These are phyloP conservation scores for Champsocephalus gunnari DNA, from an alignment of 2,797 vertebrate species.

Conservation along the genomic window DNA sequence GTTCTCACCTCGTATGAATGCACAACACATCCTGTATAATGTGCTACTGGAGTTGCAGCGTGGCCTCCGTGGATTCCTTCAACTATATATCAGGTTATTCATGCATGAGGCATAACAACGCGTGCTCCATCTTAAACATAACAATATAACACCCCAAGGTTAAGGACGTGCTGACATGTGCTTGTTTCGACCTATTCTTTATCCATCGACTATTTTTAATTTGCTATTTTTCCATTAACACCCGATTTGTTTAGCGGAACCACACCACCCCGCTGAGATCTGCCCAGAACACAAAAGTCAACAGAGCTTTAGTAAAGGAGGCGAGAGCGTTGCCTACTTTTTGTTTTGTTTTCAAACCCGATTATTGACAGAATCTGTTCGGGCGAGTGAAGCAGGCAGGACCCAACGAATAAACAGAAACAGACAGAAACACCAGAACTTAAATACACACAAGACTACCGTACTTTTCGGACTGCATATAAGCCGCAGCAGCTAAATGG, in stretches of 20 bases:
- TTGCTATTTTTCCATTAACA: background rate
- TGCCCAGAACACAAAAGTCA: background rate
- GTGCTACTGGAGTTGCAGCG: background rate
- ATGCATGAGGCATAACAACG: background rate
- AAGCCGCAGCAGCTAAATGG: too few relatives aligned
- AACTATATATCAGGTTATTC: slow-evolving; percentile 3
- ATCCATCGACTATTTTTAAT: background rate
- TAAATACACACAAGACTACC: too few relatives aligned
- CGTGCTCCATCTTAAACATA: background rate
- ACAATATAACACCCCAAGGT: background rate
- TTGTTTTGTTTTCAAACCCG: background rate
- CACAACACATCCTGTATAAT: background rate
- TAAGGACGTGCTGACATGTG: background rate
- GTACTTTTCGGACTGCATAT: too few relatives aligned
- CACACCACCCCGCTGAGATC: background rate
- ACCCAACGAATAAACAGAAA: too few relatives aligned
- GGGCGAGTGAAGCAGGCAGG: too few relatives aligned
- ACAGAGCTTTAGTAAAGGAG: background rate
- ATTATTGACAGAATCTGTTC: background rate
- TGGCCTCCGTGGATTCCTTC: background rate
- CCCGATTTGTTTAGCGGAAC: background rate
- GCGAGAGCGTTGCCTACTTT: background rate
- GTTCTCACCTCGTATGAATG: background rate
- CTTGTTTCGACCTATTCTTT: background rate
- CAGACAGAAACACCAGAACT: too few relatives aligned